A percentile compares a stretch with the other conserved stretches of the same genome.
Conservation (phyloP, 2,797 vertebrate species). For the Melanotaenia nigrans region DNA sequence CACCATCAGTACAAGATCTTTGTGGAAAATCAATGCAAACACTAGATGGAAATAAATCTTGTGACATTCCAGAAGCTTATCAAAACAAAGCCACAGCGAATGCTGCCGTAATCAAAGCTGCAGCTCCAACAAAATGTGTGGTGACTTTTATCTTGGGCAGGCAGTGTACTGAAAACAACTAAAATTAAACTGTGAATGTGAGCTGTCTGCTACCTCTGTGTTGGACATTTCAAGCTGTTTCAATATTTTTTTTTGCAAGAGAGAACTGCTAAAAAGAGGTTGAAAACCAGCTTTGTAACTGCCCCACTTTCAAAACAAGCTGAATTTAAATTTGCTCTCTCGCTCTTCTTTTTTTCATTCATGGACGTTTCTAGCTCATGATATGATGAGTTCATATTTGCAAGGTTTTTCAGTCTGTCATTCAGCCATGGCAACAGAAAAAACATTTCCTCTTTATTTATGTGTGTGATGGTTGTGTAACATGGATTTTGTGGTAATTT, state of each 20-base stretch:
- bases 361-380: constrained; percentile 28
- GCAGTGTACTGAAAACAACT: neutral
- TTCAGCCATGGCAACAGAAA: constrained; percentile 7
- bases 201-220: constrained; percentile 14
- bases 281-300: constrained; percentile 15
- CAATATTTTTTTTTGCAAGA: neutral
- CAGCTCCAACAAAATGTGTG: too few relatives aligned
- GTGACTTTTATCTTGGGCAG: too few relatives aligned
- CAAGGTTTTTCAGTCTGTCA: constrained; percentile 24
- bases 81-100: too few relatives aligned
- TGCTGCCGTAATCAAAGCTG: too few relatives aligned
- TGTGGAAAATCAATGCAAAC: too few relatives aligned
- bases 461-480: constrained; percentile 8
- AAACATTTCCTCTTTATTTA: neutral
- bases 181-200: neutral
- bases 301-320: constrained; percentile 9
- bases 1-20: too few relatives aligned
- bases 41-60: too few relatives aligned
- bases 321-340: constrained; percentile 10
- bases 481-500: constrained; percentile 12
- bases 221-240: constrained; percentile 9
- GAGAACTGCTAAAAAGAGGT: neutral
- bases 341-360: neutral
- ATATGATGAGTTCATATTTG: constrained; percentile 23
- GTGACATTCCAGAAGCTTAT: too few relatives aligned